A percentile compares a stretch with the other conserved stretches of the same genome.
phyloP scores from a whole-genome alignment of 2,113 vertebrate species.

The Abramis brama region DNA sequence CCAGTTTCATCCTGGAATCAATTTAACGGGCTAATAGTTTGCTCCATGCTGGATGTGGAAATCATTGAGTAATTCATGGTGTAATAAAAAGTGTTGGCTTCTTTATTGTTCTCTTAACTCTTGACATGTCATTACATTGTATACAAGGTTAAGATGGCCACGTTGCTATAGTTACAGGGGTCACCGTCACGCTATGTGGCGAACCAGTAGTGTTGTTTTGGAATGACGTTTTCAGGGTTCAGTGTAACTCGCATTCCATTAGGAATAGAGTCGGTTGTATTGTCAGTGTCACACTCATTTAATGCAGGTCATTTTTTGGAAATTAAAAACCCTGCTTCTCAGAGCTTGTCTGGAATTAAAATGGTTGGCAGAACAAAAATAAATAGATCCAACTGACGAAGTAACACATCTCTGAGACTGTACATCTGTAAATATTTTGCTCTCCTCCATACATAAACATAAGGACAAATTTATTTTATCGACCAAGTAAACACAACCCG shows the following conservation, averaged over 20 bases:
- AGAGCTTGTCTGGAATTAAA: background rate
- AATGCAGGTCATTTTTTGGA: background rate
- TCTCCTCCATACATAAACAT: background rate
- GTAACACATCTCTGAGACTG: background rate
- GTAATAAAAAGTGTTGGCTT: background rate
- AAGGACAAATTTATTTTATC: background rate
- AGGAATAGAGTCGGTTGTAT: background rate
- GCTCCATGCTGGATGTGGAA: too few species aligned
- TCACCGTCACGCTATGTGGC: background rate
- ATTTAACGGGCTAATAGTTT: background rate
- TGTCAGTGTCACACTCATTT: background rate
- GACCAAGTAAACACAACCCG: background rate
- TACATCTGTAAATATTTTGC: background rate
- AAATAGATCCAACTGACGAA: background rate
- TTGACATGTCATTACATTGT: background rate
- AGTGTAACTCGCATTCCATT: background rate
- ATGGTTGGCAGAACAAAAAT: conserved; percentile 18
- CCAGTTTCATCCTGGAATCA: background rate
- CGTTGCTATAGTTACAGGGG: conserved; percentile 1
- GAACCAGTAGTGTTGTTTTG: background rate
- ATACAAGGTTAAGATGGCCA: background rate
- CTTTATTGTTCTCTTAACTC: conserved; percentile 15
- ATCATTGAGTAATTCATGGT: background rate
- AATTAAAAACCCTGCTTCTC: background rate
- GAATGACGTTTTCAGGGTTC: background rate